These are phyloP conservation scores for Catharus minimus DNA, from an alignment of 2,113 vertebrate genomes.

Conservation along the genomic window DNA sequence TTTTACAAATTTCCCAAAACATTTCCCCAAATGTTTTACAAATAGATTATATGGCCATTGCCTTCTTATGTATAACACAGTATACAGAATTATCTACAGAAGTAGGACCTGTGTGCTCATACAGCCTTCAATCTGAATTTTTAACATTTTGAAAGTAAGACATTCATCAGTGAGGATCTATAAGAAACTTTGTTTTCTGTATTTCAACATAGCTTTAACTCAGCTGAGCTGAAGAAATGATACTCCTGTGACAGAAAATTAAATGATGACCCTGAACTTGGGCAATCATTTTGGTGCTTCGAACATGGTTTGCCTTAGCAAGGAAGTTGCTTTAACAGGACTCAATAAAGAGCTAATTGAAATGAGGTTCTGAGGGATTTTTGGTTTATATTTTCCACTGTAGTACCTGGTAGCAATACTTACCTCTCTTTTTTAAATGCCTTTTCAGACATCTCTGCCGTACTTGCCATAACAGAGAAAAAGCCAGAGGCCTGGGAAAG, in stretches of 20 bases:
- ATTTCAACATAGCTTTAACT: neutral
- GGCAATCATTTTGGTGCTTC: neutral
- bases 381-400: neutral
- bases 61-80: neutral
- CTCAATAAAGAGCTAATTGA: neutral
- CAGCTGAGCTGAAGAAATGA: neutral
- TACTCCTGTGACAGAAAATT: neutral
- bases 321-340: neutral
- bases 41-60: neutral
- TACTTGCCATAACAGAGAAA: constrained; percentile 93
- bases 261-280: neutral
- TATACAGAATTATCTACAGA: neutral
- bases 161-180: neutral
- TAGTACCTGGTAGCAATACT: neutral
- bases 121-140: neutral
- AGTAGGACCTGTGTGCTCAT: neutral
- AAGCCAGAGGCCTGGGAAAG: constrained; percentile 93
- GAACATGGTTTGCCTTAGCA: neutral
- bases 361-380: neutral
- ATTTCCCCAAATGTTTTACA: neutral
- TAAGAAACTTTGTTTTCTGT: neutral
- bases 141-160: neutral
- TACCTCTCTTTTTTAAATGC: neutral
- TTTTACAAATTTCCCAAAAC: no score
- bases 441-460: constrained; percentile 91